Evolutionary conservation across 1,140 invertebrate genomes (phyloP), one percentile per base, ranked within the genome.

Genomic region (Ceratina calcarata): DNA sequence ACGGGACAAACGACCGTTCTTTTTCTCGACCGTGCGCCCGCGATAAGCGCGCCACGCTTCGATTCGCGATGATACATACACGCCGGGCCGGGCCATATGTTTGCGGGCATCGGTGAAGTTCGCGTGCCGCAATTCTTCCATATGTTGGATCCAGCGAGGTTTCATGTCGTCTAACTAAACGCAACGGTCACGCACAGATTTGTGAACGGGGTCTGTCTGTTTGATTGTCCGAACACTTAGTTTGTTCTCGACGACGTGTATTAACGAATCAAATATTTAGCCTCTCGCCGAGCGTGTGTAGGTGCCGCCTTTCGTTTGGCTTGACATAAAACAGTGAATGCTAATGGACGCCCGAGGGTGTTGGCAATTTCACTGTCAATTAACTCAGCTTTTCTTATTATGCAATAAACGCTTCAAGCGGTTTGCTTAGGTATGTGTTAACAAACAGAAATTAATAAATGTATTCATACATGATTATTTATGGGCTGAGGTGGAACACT

Each of bases 141-240:
- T 76, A 69, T 82, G 77, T 72, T 68, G 64, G 64, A 66, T 77
- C 71, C 66, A 66, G 75, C 81, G 64, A 65, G 32, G 79, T 45
- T 45, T 45, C 37, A 71, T 55, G 58, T 37, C 81, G 57, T 57
- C 58, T 75, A 55, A 66, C 77, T 86, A 88, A 88, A 88, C 78
- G 82, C 78, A 60, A 61, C 55, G 78, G 84, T 88, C 87, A 88
- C 87, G 87, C 86, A 86, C 80, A 67, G 67, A 57, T 57, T 57
- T 58, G 18, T 20, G 69, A 15, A 18, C 58, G 18, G 27, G 7
- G 13, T 66, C 58, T 32, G 61, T 45, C 51, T n/a, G 64, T 64
- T 72, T 32, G 12, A 13, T 10, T 72, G 45, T 13, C 57, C 32
- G 37, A 45, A 45, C 37, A 45, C 37, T 0, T 57, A 18, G 72